phyloP scores from a whole-genome alignment of 2,888 invertebrate genomes.

The Helicoverpa assulta region DNA sequence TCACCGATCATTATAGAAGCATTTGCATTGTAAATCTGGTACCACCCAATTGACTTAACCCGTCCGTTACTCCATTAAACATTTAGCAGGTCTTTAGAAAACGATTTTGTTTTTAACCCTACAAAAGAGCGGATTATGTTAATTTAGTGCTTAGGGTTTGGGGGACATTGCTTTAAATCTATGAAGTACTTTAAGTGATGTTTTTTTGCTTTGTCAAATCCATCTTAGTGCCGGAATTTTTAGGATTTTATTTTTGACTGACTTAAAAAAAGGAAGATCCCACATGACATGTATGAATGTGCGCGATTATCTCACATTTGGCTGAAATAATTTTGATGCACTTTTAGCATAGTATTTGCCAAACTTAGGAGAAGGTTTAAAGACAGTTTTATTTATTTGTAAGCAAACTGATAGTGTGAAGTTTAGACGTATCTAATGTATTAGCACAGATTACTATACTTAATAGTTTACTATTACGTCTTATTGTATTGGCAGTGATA shows the following conservation, averaged over 20 bases:
- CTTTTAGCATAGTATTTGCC: too few relatives aligned
- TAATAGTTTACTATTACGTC: too few relatives aligned
- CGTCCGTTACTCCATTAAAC: slow-evolving; percentile 48
- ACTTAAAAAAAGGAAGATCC: too few relatives aligned
- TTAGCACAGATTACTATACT: too few relatives aligned
- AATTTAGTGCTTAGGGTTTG: slow-evolving; percentile 16
- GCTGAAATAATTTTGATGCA: too few relatives aligned
- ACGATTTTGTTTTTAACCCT: slow-evolving; percentile 42
- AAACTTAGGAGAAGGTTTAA: too few relatives aligned
- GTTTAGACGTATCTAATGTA: not conserved
- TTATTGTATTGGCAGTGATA: not conserved
- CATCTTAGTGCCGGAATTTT: not conserved
- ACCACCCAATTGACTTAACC: slow-evolving; percentile 53
- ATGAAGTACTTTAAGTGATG: not conserved
- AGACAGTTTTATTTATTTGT: not conserved
- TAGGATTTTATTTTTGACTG: too few relatives aligned
- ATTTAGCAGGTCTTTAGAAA: slow-evolving; percentile 47
- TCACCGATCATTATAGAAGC: slow-evolving; percentile 58
- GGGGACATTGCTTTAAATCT: not conserved
- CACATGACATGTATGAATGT: too few relatives aligned
- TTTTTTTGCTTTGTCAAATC: not conserved
- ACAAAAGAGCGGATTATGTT: slow-evolving; percentile 41
- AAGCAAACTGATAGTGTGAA: not conserved
- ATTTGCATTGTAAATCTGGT: slow-evolving; percentile 69
- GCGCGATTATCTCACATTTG: too few relatives aligned